Evolutionary conservation across 2,797 vertebrate genomes (phyloP).

Genomic region (Nothura maculosa): DNA sequence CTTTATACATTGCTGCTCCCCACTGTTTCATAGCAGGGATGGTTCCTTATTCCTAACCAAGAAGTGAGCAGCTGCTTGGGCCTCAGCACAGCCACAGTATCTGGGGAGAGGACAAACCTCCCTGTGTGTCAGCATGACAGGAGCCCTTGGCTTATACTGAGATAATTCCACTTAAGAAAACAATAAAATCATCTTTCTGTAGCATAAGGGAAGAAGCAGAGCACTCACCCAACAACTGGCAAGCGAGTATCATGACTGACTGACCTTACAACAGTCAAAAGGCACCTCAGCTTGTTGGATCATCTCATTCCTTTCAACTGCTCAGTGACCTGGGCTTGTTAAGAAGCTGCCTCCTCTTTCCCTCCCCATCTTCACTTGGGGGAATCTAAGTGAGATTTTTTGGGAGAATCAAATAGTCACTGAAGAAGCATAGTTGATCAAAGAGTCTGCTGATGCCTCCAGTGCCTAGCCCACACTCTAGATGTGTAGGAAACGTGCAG

Average conservation of each 20-base stretch:
- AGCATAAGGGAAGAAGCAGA: not conserved
- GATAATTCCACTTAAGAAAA: not conserved
- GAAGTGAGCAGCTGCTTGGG: not conserved
- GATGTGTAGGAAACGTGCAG: not conserved
- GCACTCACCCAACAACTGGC: not conserved
- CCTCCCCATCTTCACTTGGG: not conserved
- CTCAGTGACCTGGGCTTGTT: not conserved
- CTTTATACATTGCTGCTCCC: not conserved
- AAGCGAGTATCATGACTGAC: too few species aligned
- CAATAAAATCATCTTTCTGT: not conserved
- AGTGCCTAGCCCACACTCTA: not conserved
- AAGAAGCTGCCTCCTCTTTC: not conserved
- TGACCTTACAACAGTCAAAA: too few species aligned
- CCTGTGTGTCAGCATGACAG: not conserved
- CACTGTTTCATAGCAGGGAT: fast-evolving
- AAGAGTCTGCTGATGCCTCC: fast-evolving
- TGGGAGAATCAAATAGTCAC: not conserved
- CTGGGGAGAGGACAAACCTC: not conserved
- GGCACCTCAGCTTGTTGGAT: not conserved
- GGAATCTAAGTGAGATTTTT: not conserved
- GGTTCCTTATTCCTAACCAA: not conserved
- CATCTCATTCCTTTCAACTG: not conserved
- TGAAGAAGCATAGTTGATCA: not conserved
- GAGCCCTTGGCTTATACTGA: not conserved
- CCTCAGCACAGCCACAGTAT: not conserved